These are phyloP conservation scores for Eubasilissa splendida DNA, from an alignment of 2,888 invertebrate genomes.

Conservation along the genomic window DNA sequence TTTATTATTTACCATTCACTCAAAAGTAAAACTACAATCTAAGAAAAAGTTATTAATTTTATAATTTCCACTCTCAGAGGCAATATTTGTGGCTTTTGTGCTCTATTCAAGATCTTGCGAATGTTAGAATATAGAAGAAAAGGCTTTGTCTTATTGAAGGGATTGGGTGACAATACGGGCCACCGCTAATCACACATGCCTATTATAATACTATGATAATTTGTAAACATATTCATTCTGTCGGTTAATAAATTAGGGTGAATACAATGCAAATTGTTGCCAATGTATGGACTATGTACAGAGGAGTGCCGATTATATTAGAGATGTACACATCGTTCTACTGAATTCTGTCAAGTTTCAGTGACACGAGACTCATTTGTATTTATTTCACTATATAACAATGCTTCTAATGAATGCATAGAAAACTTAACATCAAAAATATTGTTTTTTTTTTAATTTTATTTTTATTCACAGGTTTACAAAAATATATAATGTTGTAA, in stretches of 20 bases:
- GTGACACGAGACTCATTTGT: neutral
- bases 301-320: slow-evolving; percentile 16
- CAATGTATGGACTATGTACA: neutral
- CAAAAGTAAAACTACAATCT: slow-evolving; percentile 27
- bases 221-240: no score
- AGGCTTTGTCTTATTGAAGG: slow-evolving; percentile 28
- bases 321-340: neutral
- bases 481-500: slow-evolving; percentile 19
- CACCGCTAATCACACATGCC: neutral
- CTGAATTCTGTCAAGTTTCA: no score
- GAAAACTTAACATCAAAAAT: slow-evolving; percentile 6
- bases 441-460: neutral
- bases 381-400: neutral
- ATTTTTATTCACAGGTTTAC: slow-evolving; percentile 19
- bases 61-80: slow-evolving; percentile 20
- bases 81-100: slow-evolving; percentile 13
- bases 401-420: neutral
- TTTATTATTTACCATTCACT: slow-evolving; percentile 29
- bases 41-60: slow-evolving; percentile 12
- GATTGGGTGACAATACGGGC: slow-evolving; percentile 8
- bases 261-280: slow-evolving; percentile 4
- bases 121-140: neutral
- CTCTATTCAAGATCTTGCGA: neutral
- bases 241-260: neutral
- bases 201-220: no score